These are phyloP conservation scores for Virgularia gustaviana DNA, from an alignment of 92 coral and sea anemone species.

Conservation along the genomic window DNA sequence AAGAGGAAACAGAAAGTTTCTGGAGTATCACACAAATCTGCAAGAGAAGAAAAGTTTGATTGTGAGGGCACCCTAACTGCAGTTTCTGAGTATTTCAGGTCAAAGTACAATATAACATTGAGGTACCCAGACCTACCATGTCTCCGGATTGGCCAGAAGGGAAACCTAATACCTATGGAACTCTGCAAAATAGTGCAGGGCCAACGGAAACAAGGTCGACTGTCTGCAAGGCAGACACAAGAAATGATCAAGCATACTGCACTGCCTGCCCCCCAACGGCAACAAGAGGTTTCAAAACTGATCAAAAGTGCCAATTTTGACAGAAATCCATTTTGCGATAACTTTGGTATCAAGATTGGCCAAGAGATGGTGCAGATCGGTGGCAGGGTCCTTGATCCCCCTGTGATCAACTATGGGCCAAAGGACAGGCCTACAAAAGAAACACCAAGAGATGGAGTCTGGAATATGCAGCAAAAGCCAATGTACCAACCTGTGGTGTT, in stretches of 20 bases:
- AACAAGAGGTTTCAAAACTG: constrained; percentile 60
- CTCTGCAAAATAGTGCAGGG: constrained; percentile 86
- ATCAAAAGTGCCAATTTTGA: constrained; percentile 71
- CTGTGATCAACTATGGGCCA: constrained; percentile 71
- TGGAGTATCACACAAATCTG: constrained; percentile 4
- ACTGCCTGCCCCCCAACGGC: constrained; percentile 70
- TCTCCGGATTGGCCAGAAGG: constrained; percentile 78
- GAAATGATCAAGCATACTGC: constrained; percentile 88
- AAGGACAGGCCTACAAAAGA: constrained; percentile 31
- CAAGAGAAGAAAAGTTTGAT: neutral
- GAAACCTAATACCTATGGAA: constrained; percentile 77
- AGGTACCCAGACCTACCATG: constrained; percentile 89
- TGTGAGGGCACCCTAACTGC: constrained; percentile 10
- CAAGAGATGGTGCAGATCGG: constrained; percentile 71
- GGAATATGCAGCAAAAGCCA: constrained; percentile 28
- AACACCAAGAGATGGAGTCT: constrained; percentile 21
- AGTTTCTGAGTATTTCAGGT: constrained; percentile 25
- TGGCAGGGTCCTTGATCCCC: constrained; percentile 79
- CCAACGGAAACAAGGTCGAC: constrained; percentile 77
- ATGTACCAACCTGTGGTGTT: constrained; percentile 28
- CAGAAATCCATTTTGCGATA: constrained; percentile 69
- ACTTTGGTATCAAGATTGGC: constrained; percentile 75
- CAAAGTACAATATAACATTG: constrained; percentile 11
- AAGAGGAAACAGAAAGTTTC: constrained; percentile 18
- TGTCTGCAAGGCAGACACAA: constrained; percentile 68